These are phyloP conservation scores for Rhinoderma darwinii DNA, from an alignment of 2,113 vertebrate species.

Conservation along the genomic window DNA sequence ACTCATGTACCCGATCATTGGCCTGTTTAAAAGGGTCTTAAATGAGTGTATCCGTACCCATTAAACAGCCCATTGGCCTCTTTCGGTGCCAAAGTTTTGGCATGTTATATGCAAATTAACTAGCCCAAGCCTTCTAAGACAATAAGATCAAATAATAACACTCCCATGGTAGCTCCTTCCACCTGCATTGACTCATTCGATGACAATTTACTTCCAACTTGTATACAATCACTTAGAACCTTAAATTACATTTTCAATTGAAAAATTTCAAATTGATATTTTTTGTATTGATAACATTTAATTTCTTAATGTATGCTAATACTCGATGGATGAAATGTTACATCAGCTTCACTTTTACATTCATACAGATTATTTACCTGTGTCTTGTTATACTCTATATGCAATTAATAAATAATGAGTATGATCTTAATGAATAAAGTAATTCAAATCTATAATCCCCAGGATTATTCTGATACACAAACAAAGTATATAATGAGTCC, in stretches of 20 bases:
- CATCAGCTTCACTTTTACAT: neutral
- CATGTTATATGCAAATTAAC: neutral
- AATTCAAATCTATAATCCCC: constrained; percentile 8
- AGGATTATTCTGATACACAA: neutral
- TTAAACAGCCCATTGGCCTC: too few relatives aligned
- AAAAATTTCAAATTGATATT: too few relatives aligned
- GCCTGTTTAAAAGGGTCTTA: too few relatives aligned
- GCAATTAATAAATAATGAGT: neutral
- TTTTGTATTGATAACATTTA: too few relatives aligned
- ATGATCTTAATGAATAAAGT: neutral
- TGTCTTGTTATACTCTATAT: neutral
- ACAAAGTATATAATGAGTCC: neutral
- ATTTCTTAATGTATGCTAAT: too few relatives aligned
- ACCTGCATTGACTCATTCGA: neutral
- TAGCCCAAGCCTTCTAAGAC: neutral
- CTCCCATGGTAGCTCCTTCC: neutral
- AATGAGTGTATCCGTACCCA: too few relatives aligned
- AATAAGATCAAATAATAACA: neutral
- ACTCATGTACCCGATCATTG: too few relatives aligned
- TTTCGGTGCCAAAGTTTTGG: neutral
- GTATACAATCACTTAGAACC: neutral
- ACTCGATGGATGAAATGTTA: too few relatives aligned
- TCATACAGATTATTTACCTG: neutral
- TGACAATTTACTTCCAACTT: too few relatives aligned
- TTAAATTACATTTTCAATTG: too few relatives aligned